phyloP scores from a whole-genome alignment of 2,888 invertebrate species.

The Aleiodes alternator region DNA sequence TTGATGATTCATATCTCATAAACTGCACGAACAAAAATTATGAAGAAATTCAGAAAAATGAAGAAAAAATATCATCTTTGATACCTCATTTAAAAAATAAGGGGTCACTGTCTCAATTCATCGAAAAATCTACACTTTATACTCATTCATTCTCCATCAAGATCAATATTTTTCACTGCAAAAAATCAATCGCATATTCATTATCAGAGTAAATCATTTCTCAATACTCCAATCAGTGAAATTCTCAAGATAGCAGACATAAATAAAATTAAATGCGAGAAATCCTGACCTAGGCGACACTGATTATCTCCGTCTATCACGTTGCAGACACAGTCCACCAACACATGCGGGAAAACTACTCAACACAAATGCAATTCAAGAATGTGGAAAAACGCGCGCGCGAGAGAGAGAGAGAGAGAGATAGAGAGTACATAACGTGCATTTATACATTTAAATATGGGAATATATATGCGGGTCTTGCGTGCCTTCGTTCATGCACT shows the following conservation, averaged over 20 bases:
- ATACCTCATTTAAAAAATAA: too few relatives aligned
- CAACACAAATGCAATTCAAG: conserved; percentile 26
- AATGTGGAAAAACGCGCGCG: not conserved
- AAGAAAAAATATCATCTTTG: too few relatives aligned
- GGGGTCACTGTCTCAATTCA: too few relatives aligned
- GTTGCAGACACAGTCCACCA: not conserved
- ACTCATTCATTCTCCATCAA: too few relatives aligned
- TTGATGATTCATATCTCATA: too few relatives aligned
- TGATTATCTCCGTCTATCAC: conserved; percentile 10
- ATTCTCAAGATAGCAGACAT: not conserved
- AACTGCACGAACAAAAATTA: too few relatives aligned
- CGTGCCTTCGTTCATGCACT: conserved; percentile 55
- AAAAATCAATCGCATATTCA: too few relatives aligned
- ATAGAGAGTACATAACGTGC: conserved; percentile 12
- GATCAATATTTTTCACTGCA: too few relatives aligned
- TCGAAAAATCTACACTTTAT: too few relatives aligned
- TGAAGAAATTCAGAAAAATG: too few relatives aligned
- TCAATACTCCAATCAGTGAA: not conserved
- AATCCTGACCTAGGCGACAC: conserved; percentile 40
- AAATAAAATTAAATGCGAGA: conserved; percentile 16
- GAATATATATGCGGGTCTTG: conserved; percentile 53
- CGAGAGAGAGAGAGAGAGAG: not conserved
- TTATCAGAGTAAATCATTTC: too few relatives aligned
- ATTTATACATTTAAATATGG: conserved; percentile 41
- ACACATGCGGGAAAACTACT: conserved; percentile 17